Base-by-base conservation (phyloP, 1,140 invertebrate species). In the Philopotamus ludificatus region DNA sequence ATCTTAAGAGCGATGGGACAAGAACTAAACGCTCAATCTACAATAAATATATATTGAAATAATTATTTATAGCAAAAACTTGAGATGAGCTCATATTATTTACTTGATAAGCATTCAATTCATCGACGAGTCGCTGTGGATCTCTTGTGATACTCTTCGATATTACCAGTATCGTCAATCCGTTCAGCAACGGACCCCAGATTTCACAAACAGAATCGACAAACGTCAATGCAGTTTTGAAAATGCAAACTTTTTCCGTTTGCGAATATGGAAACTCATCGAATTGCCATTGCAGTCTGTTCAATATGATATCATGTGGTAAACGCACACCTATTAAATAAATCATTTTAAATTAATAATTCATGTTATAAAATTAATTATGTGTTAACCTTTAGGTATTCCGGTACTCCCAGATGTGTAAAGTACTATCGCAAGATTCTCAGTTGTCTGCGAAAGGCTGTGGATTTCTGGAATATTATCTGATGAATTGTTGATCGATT, bases 321-420 rank as follows among this genome's bases (percentile, higher is more conserved):
- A 97, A 75, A 69, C 92, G 84, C 1, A 95, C 93, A 12, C 89
- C 87, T 88, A 71, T 3, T 72, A 75, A 25, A 26, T 22, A 2
- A 53, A 25, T 45, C 50, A 54, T 26, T 26, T 47, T 42, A 26
- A 47, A 8, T 25, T 10, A 55, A 12, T 23, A 34, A 12, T 12
- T 34, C 4, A 7, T 7, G 12, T 7, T 34, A 12, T 34, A 34
- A 34, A 4, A 12, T 34, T 12, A 34, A 34, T 4, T 7, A 34
- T 4, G 28, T 7, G 4, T 34, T 34, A 34, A 84, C 92, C 94
- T 86, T 97, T 97, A 1, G 94, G 94, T 41, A 90, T 81, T 44
- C 94, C 95, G 8, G 94, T 96, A 73, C 93, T 95, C 34, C 95
- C 94, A 47, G 93, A 96, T 47, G 94, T 97, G 72, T 96, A 97